Percentiles rank a stretch among this genome's conserved stretches.
phyloP scores from a whole-genome alignment of 2,888 invertebrate species.

The Dexiosoma caninum region DNA sequence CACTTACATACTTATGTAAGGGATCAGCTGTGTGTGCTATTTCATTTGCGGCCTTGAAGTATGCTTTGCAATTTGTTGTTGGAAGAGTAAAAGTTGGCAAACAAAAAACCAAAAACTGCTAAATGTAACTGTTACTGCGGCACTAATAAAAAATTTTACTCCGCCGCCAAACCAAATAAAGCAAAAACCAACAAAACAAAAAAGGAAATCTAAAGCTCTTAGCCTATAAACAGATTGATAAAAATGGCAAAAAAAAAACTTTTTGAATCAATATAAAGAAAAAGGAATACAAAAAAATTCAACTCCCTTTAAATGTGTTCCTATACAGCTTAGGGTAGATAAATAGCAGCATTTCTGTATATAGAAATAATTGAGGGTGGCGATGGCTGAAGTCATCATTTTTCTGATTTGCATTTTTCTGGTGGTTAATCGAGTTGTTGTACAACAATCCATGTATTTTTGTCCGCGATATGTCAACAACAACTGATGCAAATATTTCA shows the following conservation, averaged over 20 bases:
- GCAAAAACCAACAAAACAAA: background rate
- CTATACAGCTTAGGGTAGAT: background rate
- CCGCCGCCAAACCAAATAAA: background rate
- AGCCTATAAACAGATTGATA: background rate
- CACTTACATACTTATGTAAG: background rate
- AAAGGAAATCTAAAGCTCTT: background rate
- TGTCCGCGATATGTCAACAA: no score
- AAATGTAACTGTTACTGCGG: no score
- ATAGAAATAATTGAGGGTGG: no score
- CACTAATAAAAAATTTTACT: constrained; percentile 2
- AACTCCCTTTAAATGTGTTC: background rate
- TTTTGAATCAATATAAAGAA: background rate
- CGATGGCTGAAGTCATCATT: no score
- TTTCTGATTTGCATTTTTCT: no score
- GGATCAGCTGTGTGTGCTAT: background rate
- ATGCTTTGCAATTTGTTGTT: background rate
- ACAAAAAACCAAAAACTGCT: background rate
- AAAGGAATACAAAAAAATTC: background rate
- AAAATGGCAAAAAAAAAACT: background rate
- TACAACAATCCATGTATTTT: no score
- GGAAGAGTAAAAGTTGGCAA: background rate
- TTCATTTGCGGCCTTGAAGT: background rate
- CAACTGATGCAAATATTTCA: no score
- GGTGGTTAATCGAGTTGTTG: no score
- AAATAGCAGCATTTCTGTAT: background rate